These are phyloP conservation scores for Chorisops tibialis DNA, from an alignment of 2,888 invertebrate genomes.

Conservation along the genomic window DNA sequence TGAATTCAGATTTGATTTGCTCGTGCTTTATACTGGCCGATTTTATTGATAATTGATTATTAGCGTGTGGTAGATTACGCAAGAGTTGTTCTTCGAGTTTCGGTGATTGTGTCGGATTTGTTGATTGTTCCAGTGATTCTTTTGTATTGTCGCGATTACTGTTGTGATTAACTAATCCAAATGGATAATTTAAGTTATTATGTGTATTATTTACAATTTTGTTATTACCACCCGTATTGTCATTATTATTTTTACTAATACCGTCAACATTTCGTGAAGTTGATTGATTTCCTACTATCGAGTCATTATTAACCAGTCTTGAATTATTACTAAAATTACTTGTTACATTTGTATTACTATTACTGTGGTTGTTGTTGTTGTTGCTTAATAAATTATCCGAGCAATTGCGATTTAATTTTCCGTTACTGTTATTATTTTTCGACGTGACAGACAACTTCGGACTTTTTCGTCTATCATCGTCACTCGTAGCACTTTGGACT, in stretches of 20 bases:
- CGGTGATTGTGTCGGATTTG: neutral
- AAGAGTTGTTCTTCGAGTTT: constrained; percentile 2
- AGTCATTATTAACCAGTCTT: constrained; percentile 22
- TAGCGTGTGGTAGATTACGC: neutral
- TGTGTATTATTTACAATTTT: constrained; percentile 2
- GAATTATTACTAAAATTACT: constrained; percentile 9
- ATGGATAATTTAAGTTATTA: constrained; percentile 1
- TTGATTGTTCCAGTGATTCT: neutral
- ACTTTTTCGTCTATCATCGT: constrained; percentile 36
- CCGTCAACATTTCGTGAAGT: constrained; percentile 8
- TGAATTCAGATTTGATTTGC: constrained; percentile 35
- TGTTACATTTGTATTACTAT: neutral
- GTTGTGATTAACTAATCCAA: constrained; percentile 8
- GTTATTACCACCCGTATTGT: neutral
- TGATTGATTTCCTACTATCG: constrained; percentile 17
- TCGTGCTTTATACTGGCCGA: constrained; percentile 30
- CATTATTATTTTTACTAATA: constrained; percentile 5
- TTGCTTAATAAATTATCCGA: constrained; percentile 10
- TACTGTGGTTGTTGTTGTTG: constrained; percentile 2
- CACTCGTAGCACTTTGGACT: constrained; percentile 28
- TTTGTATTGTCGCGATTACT: neutral
- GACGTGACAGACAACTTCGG: constrained; percentile 7
- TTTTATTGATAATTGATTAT: neutral
- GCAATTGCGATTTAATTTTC: constrained; percentile 15
- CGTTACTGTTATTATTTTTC: constrained; percentile 4